Base-by-base conservation (phyloP, 2,797 vertebrate species). In the Morelia viridis region DNA sequence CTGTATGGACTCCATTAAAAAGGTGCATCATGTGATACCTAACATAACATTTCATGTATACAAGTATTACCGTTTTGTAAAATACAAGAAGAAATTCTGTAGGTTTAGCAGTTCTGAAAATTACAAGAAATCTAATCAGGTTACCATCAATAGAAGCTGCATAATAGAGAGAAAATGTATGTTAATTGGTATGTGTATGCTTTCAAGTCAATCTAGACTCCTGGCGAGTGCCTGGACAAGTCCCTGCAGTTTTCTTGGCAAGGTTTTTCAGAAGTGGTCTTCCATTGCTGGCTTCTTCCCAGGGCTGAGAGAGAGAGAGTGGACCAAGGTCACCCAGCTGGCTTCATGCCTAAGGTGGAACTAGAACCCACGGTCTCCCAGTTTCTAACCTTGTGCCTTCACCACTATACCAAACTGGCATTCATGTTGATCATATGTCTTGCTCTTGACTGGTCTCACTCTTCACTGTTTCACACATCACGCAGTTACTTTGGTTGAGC, bases 81-180 rank as follows among this genome's bases (percentile, higher is more conserved):
- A 95, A 94, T 93, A 88, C 93, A 94, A 8, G 53, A 46, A 76
- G 90, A 92, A 28, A 15, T 94, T 92, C 58, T 90, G 62, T 91
- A 93, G 86, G 92, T 89, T 56, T 4, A 0, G 88, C n/a, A 83
- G 57, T 58, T 90, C 57, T 91, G 68, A 89, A 61, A 26, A 62
- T 89, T 90, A 86, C 83, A 89, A 53, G 92, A 95, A 94, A 92
- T 84, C 87, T 26, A 60, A 62, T 35, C 5, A 35, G 5, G 62
- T 85, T 13, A 12, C 61, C 62, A n/a, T 22, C 89, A 46, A 35
- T 11, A 80, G 19, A 46, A 11, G 71, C 4, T 80, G 41, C 71
- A 46, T 71, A 65, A 80, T 46, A 46, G 41, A 46, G 46, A 46
- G 71, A 80, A 80, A 80, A 80, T 10, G 11, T 22, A 46, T 46